A percentile compares a stretch with the other conserved stretches of the same genome.
phyloP scores from a whole-genome alignment of 2,113 vertebrate genomes.

The Telmatochromis sp. region DNA sequence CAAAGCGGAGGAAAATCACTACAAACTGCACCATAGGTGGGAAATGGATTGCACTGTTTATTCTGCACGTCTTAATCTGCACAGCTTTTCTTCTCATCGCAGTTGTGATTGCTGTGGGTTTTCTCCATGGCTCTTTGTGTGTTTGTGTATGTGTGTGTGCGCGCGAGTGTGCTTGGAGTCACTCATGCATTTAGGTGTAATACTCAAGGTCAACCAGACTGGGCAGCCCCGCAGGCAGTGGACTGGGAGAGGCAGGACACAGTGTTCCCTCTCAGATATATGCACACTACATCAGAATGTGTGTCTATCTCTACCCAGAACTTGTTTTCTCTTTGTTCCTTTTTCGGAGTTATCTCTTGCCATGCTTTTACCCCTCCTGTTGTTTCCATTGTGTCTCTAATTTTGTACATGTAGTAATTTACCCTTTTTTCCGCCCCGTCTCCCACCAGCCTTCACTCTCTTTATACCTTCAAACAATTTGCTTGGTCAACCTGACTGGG shows the following conservation, averaged over 20 bases:
- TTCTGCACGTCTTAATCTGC: not conserved
- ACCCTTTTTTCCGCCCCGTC: not conserved
- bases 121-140: not conserved
- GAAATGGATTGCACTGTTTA: constrained; percentile 6
- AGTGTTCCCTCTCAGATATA: constrained; percentile 10
- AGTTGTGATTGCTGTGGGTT: not conserved
- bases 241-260: not conserved
- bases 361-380: not conserved
- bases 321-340: not conserved
- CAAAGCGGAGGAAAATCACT: constrained; percentile 97
- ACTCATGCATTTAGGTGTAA: constrained; percentile 10
- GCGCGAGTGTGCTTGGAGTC: not conserved
- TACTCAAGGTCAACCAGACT: constrained; percentile 15
- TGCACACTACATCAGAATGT: not conserved
- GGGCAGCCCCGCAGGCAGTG: not conserved
- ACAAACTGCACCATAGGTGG: constrained; percentile 98
- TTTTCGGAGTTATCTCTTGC: not conserved
- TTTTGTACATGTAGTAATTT: not conserved
- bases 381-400: not conserved
- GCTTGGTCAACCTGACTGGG: not conserved
- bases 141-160: not conserved
- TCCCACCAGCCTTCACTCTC: not conserved
- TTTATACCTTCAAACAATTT: not conserved
- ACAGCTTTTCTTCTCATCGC: not conserved
- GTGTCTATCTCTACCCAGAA: not conserved